Conservation (phyloP, 2,113 vertebrate species). For the Eptatretus burgeri region DNA sequence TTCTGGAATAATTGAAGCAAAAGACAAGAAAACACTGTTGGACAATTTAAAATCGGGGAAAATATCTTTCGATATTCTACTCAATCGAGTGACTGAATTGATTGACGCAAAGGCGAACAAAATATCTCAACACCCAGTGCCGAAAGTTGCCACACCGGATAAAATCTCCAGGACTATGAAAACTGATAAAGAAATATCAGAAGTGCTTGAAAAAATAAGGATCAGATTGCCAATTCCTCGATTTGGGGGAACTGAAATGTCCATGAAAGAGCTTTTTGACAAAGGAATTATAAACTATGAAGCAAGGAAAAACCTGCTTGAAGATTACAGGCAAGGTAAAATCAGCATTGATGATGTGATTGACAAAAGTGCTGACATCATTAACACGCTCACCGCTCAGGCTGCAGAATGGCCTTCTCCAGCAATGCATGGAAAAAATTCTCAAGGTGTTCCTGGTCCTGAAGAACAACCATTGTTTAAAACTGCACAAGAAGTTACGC, state of each 20-base stretch:
- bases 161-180: slow-evolving; percentile 40
- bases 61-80: slow-evolving; percentile 71
- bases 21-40: slow-evolving; percentile 27
- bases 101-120: slow-evolving; percentile 21
- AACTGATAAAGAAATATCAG: slow-evolving; percentile 49
- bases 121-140: too few relatives aligned
- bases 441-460: too few relatives aligned
- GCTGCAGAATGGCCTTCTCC: too few relatives aligned
- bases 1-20: slow-evolving; percentile 29
- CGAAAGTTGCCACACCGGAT: slow-evolving; percentile 18
- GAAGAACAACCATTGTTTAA: too few relatives aligned
- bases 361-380: not conserved
- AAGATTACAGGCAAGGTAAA: slow-evolving; percentile 48
- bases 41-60: slow-evolving; percentile 37
- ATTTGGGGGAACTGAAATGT: slow-evolving; percentile 30
- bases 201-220: slow-evolving; percentile 37
- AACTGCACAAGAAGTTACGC: too few relatives aligned
- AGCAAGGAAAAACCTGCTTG: slow-evolving; percentile 38
- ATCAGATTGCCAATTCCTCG: slow-evolving; percentile 49
- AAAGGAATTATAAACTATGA: slow-evolving; percentile 50
- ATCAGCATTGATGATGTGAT: slow-evolving; percentile 84
- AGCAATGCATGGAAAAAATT: too few relatives aligned
- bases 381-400: not conserved
- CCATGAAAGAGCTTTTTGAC: slow-evolving; percentile 75
- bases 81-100: slow-evolving; percentile 33